Evolutionary conservation across 2,797 vertebrate genomes (phyloP), one percentile per base, ranked within the genome.

Genomic region (Hoplostethus atlanticus): DNA sequence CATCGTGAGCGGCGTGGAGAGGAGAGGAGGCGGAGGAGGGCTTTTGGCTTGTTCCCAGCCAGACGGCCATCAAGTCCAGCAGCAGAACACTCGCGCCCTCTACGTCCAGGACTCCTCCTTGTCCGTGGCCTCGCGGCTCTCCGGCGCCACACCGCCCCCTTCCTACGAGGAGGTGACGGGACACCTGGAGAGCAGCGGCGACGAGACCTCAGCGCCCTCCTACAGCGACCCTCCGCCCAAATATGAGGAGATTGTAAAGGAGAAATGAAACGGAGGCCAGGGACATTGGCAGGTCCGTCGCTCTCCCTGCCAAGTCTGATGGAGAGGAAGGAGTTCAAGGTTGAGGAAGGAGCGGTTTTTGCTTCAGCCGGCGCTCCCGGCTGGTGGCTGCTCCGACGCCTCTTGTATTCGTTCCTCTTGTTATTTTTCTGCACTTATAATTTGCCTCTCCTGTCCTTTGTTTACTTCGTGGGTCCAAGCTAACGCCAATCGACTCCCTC

Each of bases 141-240:
- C 96, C 0, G 96, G 95, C 0, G 95, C 96, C 71, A 96, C 95
- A 0, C 96, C 96, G 0, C 96, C 96, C 0, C 96, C 96, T 0
- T 96, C 96, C 47, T 97, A 97, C 0, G 96, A 97, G 76, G 97
- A 97, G 84, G 96, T 96, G 83, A 97, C 96, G 0, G 95, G 96
- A 4, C 96, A 96, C 50, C 90, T 93, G 0, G 95, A 96, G 74
- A 96, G 94, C 87, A 94, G 95, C 8, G 89, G 94, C 0, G 96
- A 97, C 54, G 96, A 96, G 83, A 93, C 89, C 52, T 91, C 92
- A 0, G 21, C 92, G 47, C 94, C 94, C 34, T 96, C 95, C 52
- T 97, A 96, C 84, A 96, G 75, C 0, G 96, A 97, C 55, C 95
- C 95, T 0, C 96, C 97, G 0, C 96, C 96, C 17, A 96, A 96